Percentiles rank a stretch among this genome's conserved stretches.
Conservation (phyloP, 1,140 invertebrate species). For the Augochlora pura region DNA sequence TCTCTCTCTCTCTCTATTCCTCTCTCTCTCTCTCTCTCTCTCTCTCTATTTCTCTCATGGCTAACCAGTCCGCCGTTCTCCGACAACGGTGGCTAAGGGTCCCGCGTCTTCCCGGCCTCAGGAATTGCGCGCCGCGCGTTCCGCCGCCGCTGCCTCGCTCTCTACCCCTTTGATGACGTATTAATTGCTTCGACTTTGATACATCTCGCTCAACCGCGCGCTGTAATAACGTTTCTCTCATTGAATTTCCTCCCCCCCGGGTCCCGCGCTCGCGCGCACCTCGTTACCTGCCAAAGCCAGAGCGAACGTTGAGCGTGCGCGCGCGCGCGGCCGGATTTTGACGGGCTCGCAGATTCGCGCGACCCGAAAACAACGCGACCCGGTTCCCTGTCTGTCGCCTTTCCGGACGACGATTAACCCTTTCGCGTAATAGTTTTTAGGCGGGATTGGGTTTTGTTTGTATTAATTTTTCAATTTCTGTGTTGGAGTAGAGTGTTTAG, state of each 20-base stretch:
- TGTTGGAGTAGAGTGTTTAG: too few relatives aligned
- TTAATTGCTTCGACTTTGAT: conserved; percentile 61
- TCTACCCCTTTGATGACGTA: conserved; percentile 62
- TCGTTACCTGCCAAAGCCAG: neutral
- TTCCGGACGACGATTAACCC: too few relatives aligned
- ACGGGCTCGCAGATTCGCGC: conserved; percentile 5
- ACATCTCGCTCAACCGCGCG: conserved; percentile 26
- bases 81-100: neutral
- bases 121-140: conserved; percentile 61
- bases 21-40: too few relatives aligned
- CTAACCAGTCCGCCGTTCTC: neutral
- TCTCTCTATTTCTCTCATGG: too few relatives aligned
- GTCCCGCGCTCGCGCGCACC: too few relatives aligned
- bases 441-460: too few relatives aligned
- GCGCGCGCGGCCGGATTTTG: neutral
- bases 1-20: too few relatives aligned
- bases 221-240: conserved; percentile 30
- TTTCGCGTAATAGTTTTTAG: too few relatives aligned
- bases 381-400: too few relatives aligned
- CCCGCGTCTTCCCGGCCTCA: conserved; percentile 47
- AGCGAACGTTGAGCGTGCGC: too few relatives aligned
- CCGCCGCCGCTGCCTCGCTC: conserved; percentile 27
- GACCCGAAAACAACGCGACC: neutral
- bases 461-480: too few relatives aligned
- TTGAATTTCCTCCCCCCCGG: too few relatives aligned